These are phyloP conservation scores for Drosophila bipectinata DNA, from an alignment of 1,140 invertebrate genomes.

Conservation along the genomic window DNA sequence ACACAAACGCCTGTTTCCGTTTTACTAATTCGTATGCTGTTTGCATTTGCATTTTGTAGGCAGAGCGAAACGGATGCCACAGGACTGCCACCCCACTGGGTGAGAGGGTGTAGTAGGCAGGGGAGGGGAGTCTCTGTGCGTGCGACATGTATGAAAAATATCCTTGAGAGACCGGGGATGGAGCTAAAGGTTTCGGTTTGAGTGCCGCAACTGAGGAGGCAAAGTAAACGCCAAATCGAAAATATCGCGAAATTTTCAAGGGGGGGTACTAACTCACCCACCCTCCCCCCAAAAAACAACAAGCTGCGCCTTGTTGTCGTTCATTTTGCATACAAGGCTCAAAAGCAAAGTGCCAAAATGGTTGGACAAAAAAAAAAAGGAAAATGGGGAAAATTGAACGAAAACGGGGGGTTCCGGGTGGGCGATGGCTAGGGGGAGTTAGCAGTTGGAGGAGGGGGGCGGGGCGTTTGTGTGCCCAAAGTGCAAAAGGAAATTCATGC, in stretches of 20 bases:
- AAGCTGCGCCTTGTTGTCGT: slow-evolving; percentile 49
- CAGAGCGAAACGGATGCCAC: slow-evolving; percentile 46
- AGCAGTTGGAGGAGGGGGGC: background rate
- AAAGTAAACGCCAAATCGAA: slow-evolving; percentile 71
- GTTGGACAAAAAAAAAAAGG: slow-evolving; percentile 15
- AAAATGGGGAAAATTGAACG: background rate
- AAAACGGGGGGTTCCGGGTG: background rate
- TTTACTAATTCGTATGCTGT: slow-evolving; percentile 82
- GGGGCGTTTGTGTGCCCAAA: slow-evolving; percentile 45
- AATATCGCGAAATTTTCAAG: slow-evolving; percentile 61
- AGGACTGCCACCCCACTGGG: background rate
- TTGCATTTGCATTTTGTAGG: slow-evolving; percentile 80
- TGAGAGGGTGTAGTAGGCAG: background rate
- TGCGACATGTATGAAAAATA: slow-evolving; percentile 76
- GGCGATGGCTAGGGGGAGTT: background rate
- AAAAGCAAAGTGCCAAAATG: slow-evolving; percentile 72
- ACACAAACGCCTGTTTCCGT: slow-evolving; percentile 81
- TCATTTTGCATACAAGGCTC: slow-evolving; percentile 57
- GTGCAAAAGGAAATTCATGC: slow-evolving; percentile 80
- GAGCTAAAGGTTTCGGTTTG: slow-evolving; percentile 16
- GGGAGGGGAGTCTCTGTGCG: slow-evolving; percentile 45
- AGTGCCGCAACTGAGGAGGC: slow-evolving; percentile 21
- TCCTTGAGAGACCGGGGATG: slow-evolving; percentile 56
- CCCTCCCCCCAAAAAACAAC: slow-evolving; percentile 1
- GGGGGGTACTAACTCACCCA: background rate